A percentile compares a stretch with the other conserved stretches of the same genome.
Evolutionary conservation across 37 sponge, comb jelly and placozoan species (phyloP).

Genomic region (Eunapius fragilis): DNA sequence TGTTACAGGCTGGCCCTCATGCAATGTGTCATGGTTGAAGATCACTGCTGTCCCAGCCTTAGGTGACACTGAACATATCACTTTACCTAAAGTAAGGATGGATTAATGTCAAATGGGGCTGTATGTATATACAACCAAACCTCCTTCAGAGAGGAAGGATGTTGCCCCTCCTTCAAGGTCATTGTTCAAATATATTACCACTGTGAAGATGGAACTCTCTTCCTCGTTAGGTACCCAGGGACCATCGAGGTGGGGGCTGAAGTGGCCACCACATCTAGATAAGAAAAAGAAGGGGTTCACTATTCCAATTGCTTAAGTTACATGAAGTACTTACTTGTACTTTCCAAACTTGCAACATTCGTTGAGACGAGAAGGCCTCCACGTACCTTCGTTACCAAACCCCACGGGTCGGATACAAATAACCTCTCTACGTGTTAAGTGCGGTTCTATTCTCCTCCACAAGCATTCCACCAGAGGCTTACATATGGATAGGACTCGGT

Average conservation of each 20-base stretch:
- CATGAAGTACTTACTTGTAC: constrained; percentile 31
- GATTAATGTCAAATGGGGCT: neutral
- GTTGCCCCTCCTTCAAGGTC: constrained; percentile 45
- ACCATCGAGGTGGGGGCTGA: constrained; percentile 51
- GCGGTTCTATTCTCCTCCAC: constrained; percentile 27
- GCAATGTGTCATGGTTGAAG: constrained; percentile 53
- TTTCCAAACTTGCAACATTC: constrained; percentile 51
- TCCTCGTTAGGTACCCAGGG: constrained; percentile 61
- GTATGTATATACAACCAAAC: neutral
- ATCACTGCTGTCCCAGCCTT: constrained; percentile 27
- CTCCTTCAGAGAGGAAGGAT: constrained; percentile 21
- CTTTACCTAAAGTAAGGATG: neutral
- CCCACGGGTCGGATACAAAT: constrained; percentile 44
- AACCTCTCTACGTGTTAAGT: constrained; percentile 33
- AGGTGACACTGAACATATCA: constrained; percentile 11
- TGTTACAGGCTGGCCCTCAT: constrained; percentile 35
- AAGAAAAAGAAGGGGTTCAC: neutral
- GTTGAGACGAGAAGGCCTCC: constrained; percentile 45
- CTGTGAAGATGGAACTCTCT: constrained; percentile 44
- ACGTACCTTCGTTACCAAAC: constrained; percentile 56
- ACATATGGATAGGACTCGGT: constrained; percentile 38
- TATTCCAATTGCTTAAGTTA: neutral
- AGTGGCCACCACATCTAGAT: constrained; percentile 37
- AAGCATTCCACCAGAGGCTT: constrained; percentile 28
- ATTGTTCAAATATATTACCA: constrained; percentile 40